Evolutionary conservation across 2,888 invertebrate species (phyloP), one percentile per base, ranked within the genome.

Genomic region (Drosophila birchii): DNA sequence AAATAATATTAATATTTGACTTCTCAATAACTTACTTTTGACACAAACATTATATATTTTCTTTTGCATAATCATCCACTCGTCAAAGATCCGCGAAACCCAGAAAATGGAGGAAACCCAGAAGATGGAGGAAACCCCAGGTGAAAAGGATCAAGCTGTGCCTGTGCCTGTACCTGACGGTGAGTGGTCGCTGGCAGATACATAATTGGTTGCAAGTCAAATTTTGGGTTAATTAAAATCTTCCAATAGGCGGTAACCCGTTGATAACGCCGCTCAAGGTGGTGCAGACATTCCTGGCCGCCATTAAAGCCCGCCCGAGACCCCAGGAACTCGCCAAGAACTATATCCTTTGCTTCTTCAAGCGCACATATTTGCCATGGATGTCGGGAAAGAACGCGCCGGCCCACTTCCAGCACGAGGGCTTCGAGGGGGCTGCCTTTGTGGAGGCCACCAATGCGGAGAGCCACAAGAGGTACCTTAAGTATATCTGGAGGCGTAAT

Each of bases 281-380:
- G 16, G 5, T 70, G 12, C 29, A 41, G 18, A 26, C 23, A 9
- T 76, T 75, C 14, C 5, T 81, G 20, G 26, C 54, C 4, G 41
- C 36, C 36, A 44, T 79, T 8, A 63, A 69, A 1, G 41, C 49
- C 7, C 77, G 67, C 5, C 16, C 23, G 2, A 9, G 67, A 3
- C 54, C 68, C 8, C 23, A 60, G 7, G 71, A 75, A 16, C 49
- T 81, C 5, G 20, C 69, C 0, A 67, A 85, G 0, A 75, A 77
- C 5, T 82, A 80, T 12, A 55, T 82, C 5, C 58, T 81, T 0
- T 56, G n/a, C 16, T n/a, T 75, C 8, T 51, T 64, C 6, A 63
- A 56, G 1, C 63, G 71, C 23, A 23, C 23, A 1, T 23, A 14
- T 23, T 16, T 44, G 23, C 9, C 45, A 12, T 8, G 20, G 53